Evolutionary conservation across 2,888 invertebrate genomes (phyloP).

Genomic region (Hemithea aestivaria): DNA sequence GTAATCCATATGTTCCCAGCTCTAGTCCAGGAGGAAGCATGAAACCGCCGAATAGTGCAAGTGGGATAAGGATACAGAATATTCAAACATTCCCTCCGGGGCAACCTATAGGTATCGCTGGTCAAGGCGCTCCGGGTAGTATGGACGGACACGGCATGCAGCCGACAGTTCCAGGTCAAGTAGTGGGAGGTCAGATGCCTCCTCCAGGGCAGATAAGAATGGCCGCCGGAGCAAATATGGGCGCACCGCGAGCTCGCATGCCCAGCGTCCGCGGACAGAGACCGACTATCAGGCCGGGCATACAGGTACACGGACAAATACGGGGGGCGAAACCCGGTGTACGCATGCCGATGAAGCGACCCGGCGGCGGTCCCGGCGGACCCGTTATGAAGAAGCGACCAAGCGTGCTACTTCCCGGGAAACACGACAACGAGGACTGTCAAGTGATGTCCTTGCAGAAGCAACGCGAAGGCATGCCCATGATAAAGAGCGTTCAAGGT

Average conservation of each 20-base stretch:
- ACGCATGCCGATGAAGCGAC: conserved; percentile 67
- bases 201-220: conserved; percentile 59
- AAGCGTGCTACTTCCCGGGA: conserved; percentile 83
- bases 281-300: conserved; percentile 59
- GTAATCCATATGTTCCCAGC: conserved; percentile 45
- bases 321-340: conserved; percentile 51
- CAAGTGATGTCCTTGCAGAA: conserved; percentile 87
- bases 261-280: conserved; percentile 50
- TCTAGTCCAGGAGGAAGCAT: conserved; percentile 56
- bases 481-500: conserved; percentile 87
- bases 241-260: conserved; percentile 57
- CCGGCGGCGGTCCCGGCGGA: conserved; percentile 40
- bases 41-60: conserved; percentile 45
- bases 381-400: conserved; percentile 72
- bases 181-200: conserved; percentile 52
- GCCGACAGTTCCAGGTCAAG: conserved; percentile 37
- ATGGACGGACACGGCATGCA: conserved; percentile 37
- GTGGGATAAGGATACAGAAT: conserved; percentile 61
- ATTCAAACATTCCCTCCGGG: conserved; percentile 66
- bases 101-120: conserved; percentile 41
- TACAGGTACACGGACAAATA: conserved; percentile 65
- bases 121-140: conserved; percentile 35
- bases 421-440: conserved; percentile 86
- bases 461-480: conserved; percentile 84
- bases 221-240: conserved; percentile 55